These are phyloP conservation scores for Trisateles emortualis DNA, from an alignment of 2,888 invertebrate genomes.

Conservation along the genomic window DNA sequence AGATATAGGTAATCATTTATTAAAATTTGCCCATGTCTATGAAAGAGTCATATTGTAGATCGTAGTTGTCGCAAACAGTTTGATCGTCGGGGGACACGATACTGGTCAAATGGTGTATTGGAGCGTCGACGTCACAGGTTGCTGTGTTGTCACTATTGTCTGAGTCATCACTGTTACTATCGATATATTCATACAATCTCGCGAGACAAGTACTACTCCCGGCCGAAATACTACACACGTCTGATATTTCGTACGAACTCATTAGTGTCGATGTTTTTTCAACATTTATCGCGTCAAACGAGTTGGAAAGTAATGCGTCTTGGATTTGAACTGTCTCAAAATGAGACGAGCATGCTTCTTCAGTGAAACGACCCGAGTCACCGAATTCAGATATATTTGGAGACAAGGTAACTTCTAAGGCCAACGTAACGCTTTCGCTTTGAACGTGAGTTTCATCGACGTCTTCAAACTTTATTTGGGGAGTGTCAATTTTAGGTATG, in stretches of 20 bases:
- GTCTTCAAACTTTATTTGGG: slow-evolving; percentile 50
- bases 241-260: slow-evolving; percentile 49
- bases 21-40: slow-evolving; percentile 85
- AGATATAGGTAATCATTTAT: slow-evolving; percentile 45
- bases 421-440: slow-evolving; percentile 58
- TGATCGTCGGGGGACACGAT: slow-evolving; percentile 59
- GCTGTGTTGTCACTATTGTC: slow-evolving; percentile 66
- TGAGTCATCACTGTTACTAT: slow-evolving; percentile 74
- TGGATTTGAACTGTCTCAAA: slow-evolving; percentile 65
- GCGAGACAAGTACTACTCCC: slow-evolving; percentile 21
- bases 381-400: slow-evolving; percentile 72
- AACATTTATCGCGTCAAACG: slow-evolving; percentile 68
- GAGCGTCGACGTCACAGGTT: slow-evolving; percentile 65
- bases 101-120: slow-evolving; percentile 46
- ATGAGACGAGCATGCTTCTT: slow-evolving; percentile 75
- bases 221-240: slow-evolving; percentile 43
- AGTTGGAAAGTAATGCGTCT: slow-evolving; percentile 77
- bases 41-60: slow-evolving; percentile 83
- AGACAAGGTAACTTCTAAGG: slow-evolving; percentile 65
- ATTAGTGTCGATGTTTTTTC: slow-evolving; percentile 57
- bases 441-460: slow-evolving; percentile 56
- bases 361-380: slow-evolving; percentile 79
- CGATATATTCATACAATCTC: slow-evolving; percentile 69
- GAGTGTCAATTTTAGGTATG: slow-evolving; percentile 42
- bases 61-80: slow-evolving; percentile 69